Percentiles rank a stretch among this genome's conserved stretches.
These are phyloP conservation scores for Entomobrya multifasciata DNA, from an alignment of 2,888 invertebrate species.

Conservation along the genomic window DNA sequence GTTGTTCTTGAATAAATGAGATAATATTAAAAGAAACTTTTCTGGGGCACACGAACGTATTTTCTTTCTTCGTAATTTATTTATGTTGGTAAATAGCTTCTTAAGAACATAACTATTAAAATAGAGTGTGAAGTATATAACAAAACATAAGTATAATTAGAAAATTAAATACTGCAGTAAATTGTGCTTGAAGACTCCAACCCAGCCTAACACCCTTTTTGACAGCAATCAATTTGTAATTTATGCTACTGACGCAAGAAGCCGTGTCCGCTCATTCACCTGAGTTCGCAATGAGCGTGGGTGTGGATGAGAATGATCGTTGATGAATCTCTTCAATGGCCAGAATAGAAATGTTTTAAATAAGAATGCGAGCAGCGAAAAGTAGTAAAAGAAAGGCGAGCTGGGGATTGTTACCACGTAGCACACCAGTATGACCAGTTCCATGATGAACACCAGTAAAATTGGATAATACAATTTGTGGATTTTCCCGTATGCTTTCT, in stretches of 20 bases:
- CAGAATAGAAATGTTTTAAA: conserved; percentile 71
- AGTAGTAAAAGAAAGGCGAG: conserved; percentile 73
- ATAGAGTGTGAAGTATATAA: too few relatives aligned
- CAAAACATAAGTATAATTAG: too few relatives aligned
- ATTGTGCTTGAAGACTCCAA: conserved; percentile 1
- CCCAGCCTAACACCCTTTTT: background rate
- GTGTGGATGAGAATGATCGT: conserved; percentile 62
- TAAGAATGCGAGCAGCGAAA: conserved; percentile 46
- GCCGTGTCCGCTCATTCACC: conserved; percentile 58
- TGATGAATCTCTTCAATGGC: conserved; percentile 71
- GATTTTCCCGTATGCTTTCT: conserved; percentile 71
- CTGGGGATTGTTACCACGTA: conserved; percentile 70
- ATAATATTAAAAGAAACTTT: background rate
- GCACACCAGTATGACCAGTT: conserved; percentile 51
- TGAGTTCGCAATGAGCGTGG: background rate
- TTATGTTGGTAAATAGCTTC: too few relatives aligned
- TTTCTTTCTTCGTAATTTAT: too few relatives aligned
- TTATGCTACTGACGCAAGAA: conserved; percentile 54
- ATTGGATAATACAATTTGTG: conserved; percentile 58
- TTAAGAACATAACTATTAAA: too few relatives aligned
- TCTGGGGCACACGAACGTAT: too few relatives aligned
- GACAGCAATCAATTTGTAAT: background rate
- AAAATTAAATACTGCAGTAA: conserved; percentile 6
- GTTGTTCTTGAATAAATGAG: conserved; percentile 24
- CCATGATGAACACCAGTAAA: conserved; percentile 30